These are phyloP conservation scores for Typhlichthys subterraneus DNA, from an alignment of 2,797 vertebrate species.

Conservation along the genomic window DNA sequence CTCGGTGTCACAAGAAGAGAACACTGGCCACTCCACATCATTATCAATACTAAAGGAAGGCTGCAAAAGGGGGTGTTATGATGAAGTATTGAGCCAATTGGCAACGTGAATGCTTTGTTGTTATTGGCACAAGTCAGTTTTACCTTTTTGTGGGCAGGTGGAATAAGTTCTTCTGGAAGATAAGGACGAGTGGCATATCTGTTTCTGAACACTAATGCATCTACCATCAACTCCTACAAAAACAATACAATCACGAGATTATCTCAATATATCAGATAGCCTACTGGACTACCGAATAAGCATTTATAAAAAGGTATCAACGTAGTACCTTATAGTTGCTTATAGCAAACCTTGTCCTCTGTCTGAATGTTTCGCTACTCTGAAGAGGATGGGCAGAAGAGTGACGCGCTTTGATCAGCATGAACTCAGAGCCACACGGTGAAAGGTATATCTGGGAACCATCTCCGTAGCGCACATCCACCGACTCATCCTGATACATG, in stretches of 20 bases:
- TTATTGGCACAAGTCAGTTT: not conserved
- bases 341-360: conserved; percentile 84
- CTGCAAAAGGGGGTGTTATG: conserved; percentile 35
- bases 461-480: conserved; percentile 75
- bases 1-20: conserved; percentile 41
- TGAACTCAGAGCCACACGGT: conserved; percentile 86
- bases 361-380: conserved; percentile 67
- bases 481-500: conserved; percentile 83
- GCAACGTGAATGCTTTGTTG: not conserved
- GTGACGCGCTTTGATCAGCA: conserved; percentile 68
- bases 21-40: conserved; percentile 79
- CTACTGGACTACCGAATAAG: too few relatives aligned
- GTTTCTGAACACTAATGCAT: conserved; percentile 87
- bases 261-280: too few relatives aligned
- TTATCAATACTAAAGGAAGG: conserved; percentile 62
- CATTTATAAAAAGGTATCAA: too few relatives aligned
- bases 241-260: not conserved
- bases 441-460: conserved; percentile 82
- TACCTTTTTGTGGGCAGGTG: conserved; percentile 78
- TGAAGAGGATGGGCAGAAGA: conserved; percentile 72
- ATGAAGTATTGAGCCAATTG: not conserved
- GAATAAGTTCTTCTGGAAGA: conserved; percentile 80
- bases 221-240: conserved; percentile 74
- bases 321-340: conserved; percentile 80
- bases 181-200: conserved; percentile 80